Base-by-base conservation (phyloP, 2,113 vertebrate genomes). In the Podarcis muralis region DNA sequence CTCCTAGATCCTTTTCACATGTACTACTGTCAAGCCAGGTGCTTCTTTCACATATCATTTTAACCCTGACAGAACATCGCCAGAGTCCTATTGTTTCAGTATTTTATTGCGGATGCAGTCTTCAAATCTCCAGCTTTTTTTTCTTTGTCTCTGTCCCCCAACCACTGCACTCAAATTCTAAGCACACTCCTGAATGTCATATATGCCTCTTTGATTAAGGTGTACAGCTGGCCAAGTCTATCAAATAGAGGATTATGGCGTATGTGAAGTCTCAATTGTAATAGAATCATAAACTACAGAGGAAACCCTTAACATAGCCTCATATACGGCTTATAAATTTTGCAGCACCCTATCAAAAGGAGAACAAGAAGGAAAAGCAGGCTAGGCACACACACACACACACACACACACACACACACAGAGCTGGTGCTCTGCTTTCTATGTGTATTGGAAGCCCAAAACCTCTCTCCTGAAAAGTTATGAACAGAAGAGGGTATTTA, bases 141-240 rank as follows among this genome's bases (percentile, higher is more conserved):
- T 69, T 22, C 59, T 15, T 79, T 9, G 62, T 48, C 25, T 69
- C 43, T 48, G n/a, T 53, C 48, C 62, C 43, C 5, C 32, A 27
- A 66, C 68, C 37, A 32, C 77, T 81, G 69, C 12, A 53, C 78
- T 81, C 43, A 27, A 62, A 81, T 81, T 35, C 78, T 59, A 69
- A 81, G 78, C 86, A 87, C 78, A 72, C 68, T 87, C 66, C 68
- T 87, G 86, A 87, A 87, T 81, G 77, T 72, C 66, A 40, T 57
- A 59, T 75, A 62, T 72, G 48, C 65, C n/a, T 53, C 78, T 87
- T 72, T 87, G 86, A 87, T 87, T 87, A 72, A 87, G 66, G 86
- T 72, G 48, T 87, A 57, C 11, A 43, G 78, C 48, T 87, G 86
- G 65, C 66, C 86, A 87, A 72, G 66, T 87, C 77, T 81, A 87